Percentiles rank a stretch among this genome's conserved stretches.
Evolutionary conservation across 2,797 vertebrate genomes (phyloP).

Genomic region (Neosilurus hyrtlii): DNA sequence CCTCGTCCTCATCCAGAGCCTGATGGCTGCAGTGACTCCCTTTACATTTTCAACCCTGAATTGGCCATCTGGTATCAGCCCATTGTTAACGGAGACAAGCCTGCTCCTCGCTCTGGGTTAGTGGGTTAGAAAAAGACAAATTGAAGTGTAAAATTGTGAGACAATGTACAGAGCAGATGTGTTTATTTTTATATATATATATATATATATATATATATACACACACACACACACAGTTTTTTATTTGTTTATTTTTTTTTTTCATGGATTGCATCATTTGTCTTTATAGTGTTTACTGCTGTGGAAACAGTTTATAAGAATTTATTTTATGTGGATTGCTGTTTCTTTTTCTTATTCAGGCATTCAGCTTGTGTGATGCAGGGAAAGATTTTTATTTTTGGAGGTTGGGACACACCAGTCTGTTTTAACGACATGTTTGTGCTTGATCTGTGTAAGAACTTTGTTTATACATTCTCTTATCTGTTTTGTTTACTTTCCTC

Average conservation of each 20-base stretch:
- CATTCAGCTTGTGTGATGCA: slow-evolving; percentile 81
- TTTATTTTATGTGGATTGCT: slow-evolving; percentile 8
- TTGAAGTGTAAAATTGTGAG: not conserved
- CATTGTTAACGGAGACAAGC: slow-evolving; percentile 76
- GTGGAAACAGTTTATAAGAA: not conserved
- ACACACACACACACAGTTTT: no score
- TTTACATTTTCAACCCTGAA: slow-evolving; percentile 81
- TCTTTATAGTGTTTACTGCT: not conserved
- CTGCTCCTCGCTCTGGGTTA: slow-evolving; percentile 71
- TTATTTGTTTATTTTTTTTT: no score
- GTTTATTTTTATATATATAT: not conserved
- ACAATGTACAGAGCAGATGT: not conserved
- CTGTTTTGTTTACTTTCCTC: not conserved
- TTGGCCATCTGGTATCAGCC: slow-evolving; percentile 80
- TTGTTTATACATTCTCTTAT: not conserved
- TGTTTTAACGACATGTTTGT: slow-evolving; percentile 80
- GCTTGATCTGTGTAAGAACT: slow-evolving; percentile 76
- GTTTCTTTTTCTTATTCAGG: slow-evolving; percentile 56
- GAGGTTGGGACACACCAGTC: slow-evolving; percentile 81
- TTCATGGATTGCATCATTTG: not conserved
- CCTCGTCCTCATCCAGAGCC: slow-evolving; percentile 73
- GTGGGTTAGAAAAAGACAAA: not conserved
- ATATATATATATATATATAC: no score
- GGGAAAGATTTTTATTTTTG: slow-evolving; percentile 78
- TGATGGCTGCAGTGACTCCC: slow-evolving; percentile 78